phyloP scores from a whole-genome alignment of 2,113 vertebrate genomes.

The Scartelaos histophorus region DNA sequence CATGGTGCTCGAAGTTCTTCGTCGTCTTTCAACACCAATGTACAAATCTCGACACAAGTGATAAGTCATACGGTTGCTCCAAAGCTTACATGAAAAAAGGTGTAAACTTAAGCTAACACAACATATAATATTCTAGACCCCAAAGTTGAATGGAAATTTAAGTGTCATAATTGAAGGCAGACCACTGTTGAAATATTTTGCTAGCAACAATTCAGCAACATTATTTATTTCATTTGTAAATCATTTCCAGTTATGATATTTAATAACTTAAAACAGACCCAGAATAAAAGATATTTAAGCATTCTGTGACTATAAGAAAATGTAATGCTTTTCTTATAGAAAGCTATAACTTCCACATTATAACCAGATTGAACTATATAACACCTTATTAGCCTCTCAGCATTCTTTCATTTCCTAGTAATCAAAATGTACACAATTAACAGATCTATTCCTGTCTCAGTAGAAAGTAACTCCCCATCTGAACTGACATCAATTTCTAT shows the following conservation, averaged over 20 bases:
- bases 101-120: not conserved
- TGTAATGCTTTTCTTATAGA: too few relatives aligned
- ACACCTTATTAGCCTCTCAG: too few relatives aligned
- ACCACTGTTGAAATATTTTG: not conserved
- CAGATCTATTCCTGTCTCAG: conserved; percentile 44
- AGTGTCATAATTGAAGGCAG: not conserved
- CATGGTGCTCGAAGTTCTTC: conserved; percentile 38
- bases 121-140: not conserved
- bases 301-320: too few relatives aligned
- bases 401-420: not conserved
- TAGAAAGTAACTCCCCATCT: conserved; percentile 49
- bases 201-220: too few relatives aligned
- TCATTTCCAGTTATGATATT: not conserved
- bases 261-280: not conserved
- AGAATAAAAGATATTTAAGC: not conserved
- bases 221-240: not conserved
- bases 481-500: conserved; percentile 68
- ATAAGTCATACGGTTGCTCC: not conserved
- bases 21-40: conserved; percentile 51
- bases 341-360: too few relatives aligned
- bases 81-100: not conserved
- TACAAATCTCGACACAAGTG: not conserved
- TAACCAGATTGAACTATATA: not conserved
- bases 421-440: conserved; percentile 33
- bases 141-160: not conserved